Conservation (phyloP, 1,140 invertebrate species). For the Nymphalis io region DNA sequence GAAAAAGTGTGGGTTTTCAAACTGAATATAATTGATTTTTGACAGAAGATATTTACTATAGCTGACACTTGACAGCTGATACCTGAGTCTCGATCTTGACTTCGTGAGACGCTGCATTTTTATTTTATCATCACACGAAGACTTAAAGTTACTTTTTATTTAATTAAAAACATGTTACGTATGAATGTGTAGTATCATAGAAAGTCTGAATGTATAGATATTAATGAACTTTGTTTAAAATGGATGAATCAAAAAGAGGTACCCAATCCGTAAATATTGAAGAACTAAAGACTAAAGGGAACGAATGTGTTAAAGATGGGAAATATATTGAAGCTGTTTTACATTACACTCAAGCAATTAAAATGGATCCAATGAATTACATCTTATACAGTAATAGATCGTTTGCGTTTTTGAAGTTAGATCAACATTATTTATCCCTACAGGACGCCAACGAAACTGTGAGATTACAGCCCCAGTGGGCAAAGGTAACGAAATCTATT, state of each 20-base stretch:
- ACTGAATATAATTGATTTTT: too few relatives aligned
- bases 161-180: slow-evolving; percentile 14
- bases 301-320: slow-evolving; percentile 87
- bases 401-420: slow-evolving; percentile 88
- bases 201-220: slow-evolving; percentile 4
- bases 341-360: slow-evolving; percentile 90
- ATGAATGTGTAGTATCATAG: not conserved
- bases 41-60: not conserved
- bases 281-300: slow-evolving; percentile 86
- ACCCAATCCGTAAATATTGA: slow-evolving; percentile 50
- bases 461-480: slow-evolving; percentile 88
- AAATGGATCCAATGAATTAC: slow-evolving; percentile 86
- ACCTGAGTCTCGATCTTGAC: not conserved
- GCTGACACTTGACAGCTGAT: not conserved
- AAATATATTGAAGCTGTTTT: slow-evolving; percentile 89
- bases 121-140: not conserved
- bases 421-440: slow-evolving; percentile 88
- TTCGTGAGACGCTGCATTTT: not conserved
- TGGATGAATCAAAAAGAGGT: slow-evolving; percentile 63
- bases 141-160: slow-evolving; percentile 6
- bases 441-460: slow-evolving; percentile 90
- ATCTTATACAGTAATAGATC: slow-evolving; percentile 90
- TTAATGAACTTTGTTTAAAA: slow-evolving; percentile 30
- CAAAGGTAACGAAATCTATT: slow-evolving; percentile 83
- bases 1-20: too few relatives aligned